phyloP scores from a whole-genome alignment of 2,888 invertebrate species.

The Thera britannica region DNA sequence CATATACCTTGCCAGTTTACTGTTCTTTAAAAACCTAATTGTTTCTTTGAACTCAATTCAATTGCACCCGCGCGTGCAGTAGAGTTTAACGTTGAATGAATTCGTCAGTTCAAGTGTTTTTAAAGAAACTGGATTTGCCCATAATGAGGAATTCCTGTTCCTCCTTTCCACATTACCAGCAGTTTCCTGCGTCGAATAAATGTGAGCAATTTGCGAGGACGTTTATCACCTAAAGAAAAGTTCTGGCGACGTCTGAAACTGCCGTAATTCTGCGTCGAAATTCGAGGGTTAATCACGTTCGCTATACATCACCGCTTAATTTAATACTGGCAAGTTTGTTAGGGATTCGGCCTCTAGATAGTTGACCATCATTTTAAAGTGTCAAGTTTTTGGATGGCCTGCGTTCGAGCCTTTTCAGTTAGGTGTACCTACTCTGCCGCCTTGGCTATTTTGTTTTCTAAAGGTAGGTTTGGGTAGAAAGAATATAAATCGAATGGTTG shows the following conservation, averaged over 20 bases:
- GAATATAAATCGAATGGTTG: too few relatives aligned
- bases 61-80: constrained; percentile 60
- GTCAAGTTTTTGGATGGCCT: constrained; percentile 24
- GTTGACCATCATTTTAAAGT: constrained; percentile 42
- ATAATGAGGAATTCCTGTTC: constrained; percentile 63
- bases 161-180: constrained; percentile 66
- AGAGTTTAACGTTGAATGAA: constrained; percentile 63
- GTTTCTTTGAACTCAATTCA: constrained; percentile 55
- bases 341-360: constrained; percentile 50
- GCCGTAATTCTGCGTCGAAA: constrained; percentile 73
- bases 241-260: constrained; percentile 76
- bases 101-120: constrained; percentile 50
- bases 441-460: too few relatives aligned
- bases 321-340: constrained; percentile 69
- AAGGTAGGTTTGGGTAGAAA: too few relatives aligned
- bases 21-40: too few relatives aligned
- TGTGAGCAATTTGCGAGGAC: constrained; percentile 79
- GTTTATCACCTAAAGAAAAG: constrained; percentile 83
- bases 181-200: constrained; percentile 74
- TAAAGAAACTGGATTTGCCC: constrained; percentile 33
- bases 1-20: too few relatives aligned
- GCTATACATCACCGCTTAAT: constrained; percentile 73
- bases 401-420: not conserved
- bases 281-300: constrained; percentile 75
- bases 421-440: too few relatives aligned